phyloP scores from a whole-genome alignment of 2,888 invertebrate species.

The Andrena bicolor region DNA sequence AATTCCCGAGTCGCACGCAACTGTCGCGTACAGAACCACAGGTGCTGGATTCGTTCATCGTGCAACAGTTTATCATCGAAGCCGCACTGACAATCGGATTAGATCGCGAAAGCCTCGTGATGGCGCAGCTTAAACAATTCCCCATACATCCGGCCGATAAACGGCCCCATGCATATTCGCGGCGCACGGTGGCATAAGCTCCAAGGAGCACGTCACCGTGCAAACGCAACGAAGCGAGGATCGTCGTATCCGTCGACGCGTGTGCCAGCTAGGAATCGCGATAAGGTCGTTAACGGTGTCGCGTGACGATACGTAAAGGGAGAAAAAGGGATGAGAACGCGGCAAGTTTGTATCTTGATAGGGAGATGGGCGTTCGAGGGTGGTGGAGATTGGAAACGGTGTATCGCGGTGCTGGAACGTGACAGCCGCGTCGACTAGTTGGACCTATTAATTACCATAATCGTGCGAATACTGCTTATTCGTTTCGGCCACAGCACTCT shows the following conservation, averaged over 20 bases:
- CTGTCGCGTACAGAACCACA: neutral
- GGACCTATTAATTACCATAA: neutral
- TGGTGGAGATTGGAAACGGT: neutral
- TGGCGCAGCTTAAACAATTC: conserved; percentile 13
- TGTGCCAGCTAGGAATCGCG: conserved; percentile 26
- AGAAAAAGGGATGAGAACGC: conserved; percentile 7
- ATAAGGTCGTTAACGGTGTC: conserved; percentile 24
- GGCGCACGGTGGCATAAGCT: conserved; percentile 10
- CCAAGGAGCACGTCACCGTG: conserved; percentile 20
- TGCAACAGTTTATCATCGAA: neutral
- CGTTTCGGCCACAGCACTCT: neutral
- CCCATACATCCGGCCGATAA: conserved; percentile 24
- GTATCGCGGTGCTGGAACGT: neutral
- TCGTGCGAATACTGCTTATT: neutral
- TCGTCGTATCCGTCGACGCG: conserved; percentile 24
- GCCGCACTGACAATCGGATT: conserved; percentile 8
- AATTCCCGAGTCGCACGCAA: neutral
- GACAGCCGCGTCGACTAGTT: neutral
- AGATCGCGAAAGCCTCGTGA: neutral
- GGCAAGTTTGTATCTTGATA: conserved; percentile 10
- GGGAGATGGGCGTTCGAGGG: neutral
- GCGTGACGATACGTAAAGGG: conserved; percentile 48
- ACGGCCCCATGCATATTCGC: conserved; percentile 19
- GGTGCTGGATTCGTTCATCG: neutral
- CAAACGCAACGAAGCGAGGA: conserved; percentile 25